A percentile compares a stretch with the other conserved stretches of the same genome.
These are phyloP conservation scores for Portevinia maculata DNA, from an alignment of 2,888 invertebrate genomes.

Conservation along the genomic window DNA sequence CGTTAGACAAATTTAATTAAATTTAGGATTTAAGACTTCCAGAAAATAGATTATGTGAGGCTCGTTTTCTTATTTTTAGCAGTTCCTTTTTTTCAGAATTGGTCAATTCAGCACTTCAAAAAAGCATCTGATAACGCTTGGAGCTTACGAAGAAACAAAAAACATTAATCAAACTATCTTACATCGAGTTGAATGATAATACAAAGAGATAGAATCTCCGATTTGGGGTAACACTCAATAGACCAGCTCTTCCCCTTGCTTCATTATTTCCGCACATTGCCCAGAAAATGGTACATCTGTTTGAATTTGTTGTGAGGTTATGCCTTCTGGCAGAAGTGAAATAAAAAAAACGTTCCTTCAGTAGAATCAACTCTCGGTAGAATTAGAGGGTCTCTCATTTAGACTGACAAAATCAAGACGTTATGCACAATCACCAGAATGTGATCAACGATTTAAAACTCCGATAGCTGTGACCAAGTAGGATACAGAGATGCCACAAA, in stretches of 20 bases:
- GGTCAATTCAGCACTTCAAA: no score
- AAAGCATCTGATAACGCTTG: no score
- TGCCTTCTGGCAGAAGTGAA: conserved; percentile 14
- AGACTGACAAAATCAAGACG: conserved; percentile 80
- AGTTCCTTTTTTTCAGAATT: no score
- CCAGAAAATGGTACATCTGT: conserved; percentile 22
- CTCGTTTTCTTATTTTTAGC: background rate
- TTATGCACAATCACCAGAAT: conserved; percentile 83
- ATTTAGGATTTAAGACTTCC: background rate
- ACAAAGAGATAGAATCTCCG: conserved; percentile 18
- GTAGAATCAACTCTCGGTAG: conserved; percentile 79
- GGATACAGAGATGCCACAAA: conserved; percentile 81
- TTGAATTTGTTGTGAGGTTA: background rate
- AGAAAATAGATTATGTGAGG: background rate
- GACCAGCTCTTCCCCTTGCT: background rate
- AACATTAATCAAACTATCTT: background rate
- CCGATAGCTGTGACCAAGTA: conserved; percentile 78
- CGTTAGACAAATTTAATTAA: background rate
- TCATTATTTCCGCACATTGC: background rate
- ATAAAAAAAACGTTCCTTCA: conserved; percentile 44
- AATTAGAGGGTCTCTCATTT: conserved; percentile 82
- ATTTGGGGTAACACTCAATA: conserved; percentile 11
- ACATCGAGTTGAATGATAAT: background rate
- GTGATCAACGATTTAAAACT: conserved; percentile 82
- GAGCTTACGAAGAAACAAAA: no score